Evolutionary conservation across 2,113 vertebrate species (phyloP), one percentile per base, ranked within the genome.

Genomic region (Callorhinus ursinus): DNA sequence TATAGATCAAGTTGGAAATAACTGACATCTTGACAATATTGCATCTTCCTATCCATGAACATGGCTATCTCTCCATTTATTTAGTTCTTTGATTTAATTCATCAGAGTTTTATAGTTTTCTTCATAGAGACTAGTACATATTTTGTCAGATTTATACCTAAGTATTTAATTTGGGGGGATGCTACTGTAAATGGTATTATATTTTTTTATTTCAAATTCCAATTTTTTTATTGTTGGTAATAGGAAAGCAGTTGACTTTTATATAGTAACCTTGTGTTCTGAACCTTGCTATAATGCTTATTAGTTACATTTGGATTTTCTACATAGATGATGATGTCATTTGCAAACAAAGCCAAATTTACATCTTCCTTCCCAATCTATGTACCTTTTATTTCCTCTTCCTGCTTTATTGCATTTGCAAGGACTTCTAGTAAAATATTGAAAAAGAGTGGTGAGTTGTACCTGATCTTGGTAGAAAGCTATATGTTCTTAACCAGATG

Each of bases 151-250:
- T 67, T 77, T 85, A 79, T 77, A 67, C 12, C 59, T 69, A 67
- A 26, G 36, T 67, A 77, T 69, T 95, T 77, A 10, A 81, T 67
- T 84, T 76, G 24, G 7, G 8, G 18, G 9, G 67, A 71, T 65
- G 21, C 28, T 67, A 42, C 13, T 67, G 0, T 67, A 67, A 67
- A 79, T 65, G 10, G 7, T 42, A 86, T 87, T 86, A 6, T 18
- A 13, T 49, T 67, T 93, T 93, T 85, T 84, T 63, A 61, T 85
- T 93, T 63, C 63, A 93, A 76, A 93, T 76, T 76, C 81, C 16
- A 63, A 46, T 51, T 85, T 49, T 49, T 42, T 74, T 67, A 42
- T 63, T 89, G 86, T 39, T 95, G 67, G 26, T 63, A 53, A 84
- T 36, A 84, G 21, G 83, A 79, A 87, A 74, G 9, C 13, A 5